A percentile compares a stretch with the other conserved stretches of the same genome.
phyloP scores from a whole-genome alignment of 2,797 vertebrate species.

The Natrix natrix region DNA sequence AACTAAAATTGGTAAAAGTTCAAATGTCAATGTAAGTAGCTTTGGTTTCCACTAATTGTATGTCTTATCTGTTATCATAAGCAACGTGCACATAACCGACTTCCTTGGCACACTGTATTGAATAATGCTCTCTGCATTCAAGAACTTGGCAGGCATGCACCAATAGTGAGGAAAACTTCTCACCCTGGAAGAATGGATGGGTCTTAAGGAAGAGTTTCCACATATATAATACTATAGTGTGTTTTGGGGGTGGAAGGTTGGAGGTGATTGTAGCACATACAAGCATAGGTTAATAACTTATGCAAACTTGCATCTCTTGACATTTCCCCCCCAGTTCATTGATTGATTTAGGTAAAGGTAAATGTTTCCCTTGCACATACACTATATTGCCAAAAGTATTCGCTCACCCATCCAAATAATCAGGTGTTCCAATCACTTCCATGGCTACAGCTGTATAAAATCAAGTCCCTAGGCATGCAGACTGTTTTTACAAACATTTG shows the following conservation, averaged over 20 bases:
- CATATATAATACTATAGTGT: background rate
- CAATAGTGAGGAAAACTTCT: background rate
- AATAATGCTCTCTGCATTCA: background rate
- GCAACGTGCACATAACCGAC: background rate
- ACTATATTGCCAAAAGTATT: no score
- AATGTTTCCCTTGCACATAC: no score
- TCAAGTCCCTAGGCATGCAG: no score
- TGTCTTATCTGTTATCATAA: background rate
- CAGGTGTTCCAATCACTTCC: no score
- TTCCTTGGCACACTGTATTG: background rate
- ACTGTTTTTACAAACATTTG: no score
- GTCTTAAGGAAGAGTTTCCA: background rate
- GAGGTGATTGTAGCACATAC: background rate
- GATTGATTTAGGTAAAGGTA: background rate
- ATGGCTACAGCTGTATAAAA: no score
- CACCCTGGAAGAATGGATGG: background rate
- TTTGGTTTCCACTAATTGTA: background rate
- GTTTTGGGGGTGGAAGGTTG: background rate
- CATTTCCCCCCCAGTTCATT: background rate
- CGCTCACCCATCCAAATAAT: no score
- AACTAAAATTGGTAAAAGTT: background rate
- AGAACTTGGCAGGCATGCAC: background rate
- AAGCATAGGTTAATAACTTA: background rate
- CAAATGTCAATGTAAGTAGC: background rate
- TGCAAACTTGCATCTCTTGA: background rate